phyloP scores from a whole-genome alignment of 2,797 vertebrate species.

The Semaprochilodus insignis region DNA sequence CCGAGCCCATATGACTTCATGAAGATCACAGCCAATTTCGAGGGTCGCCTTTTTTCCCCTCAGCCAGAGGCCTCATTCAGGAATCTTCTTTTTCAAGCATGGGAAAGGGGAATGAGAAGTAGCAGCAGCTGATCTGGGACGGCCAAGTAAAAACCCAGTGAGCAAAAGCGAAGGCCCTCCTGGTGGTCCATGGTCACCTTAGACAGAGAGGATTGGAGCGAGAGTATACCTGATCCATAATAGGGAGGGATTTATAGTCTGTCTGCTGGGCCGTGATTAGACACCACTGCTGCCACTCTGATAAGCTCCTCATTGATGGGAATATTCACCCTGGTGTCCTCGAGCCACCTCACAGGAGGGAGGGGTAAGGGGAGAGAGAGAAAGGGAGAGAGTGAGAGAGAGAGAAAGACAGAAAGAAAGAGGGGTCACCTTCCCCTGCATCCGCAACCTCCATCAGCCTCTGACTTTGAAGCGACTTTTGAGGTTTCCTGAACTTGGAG shows the following conservation, averaged over 20 bases:
- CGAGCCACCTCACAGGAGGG: slow-evolving; percentile 57
- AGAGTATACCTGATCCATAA: slow-evolving; percentile 58
- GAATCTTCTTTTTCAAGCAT: slow-evolving; percentile 2
- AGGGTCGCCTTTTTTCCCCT: slow-evolving; percentile 37
- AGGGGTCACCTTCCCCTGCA: slow-evolving; percentile 52
- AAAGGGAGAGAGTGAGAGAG: slow-evolving; percentile 5
- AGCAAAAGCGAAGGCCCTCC: slow-evolving; percentile 17
- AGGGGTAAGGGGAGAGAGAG: slow-evolving; percentile 28
- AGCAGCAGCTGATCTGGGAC: background rate
- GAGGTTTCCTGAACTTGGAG: slow-evolving; percentile 51
- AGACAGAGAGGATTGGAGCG: slow-evolving; percentile 49
- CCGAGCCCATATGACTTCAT: slow-evolving; percentile 28
- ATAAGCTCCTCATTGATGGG: slow-evolving; percentile 73
- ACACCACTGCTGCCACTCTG: slow-evolving; percentile 74
- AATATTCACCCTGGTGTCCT: slow-evolving; percentile 68
- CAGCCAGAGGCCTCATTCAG: background rate
- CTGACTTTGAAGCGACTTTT: slow-evolving; percentile 63
- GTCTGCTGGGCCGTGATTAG: slow-evolving; percentile 77
- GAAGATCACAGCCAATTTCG: slow-evolving; percentile 21
- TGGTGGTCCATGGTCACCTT: slow-evolving; percentile 26
- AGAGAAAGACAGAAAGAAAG: background rate
- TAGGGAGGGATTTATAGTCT: slow-evolving; percentile 63
- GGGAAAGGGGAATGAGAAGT: background rate
- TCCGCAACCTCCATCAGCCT: slow-evolving; percentile 47
- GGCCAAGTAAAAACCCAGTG: background rate